These are phyloP conservation scores for Epinotia brunnichana DNA, from an alignment of 2,888 invertebrate genomes.

Conservation along the genomic window DNA sequence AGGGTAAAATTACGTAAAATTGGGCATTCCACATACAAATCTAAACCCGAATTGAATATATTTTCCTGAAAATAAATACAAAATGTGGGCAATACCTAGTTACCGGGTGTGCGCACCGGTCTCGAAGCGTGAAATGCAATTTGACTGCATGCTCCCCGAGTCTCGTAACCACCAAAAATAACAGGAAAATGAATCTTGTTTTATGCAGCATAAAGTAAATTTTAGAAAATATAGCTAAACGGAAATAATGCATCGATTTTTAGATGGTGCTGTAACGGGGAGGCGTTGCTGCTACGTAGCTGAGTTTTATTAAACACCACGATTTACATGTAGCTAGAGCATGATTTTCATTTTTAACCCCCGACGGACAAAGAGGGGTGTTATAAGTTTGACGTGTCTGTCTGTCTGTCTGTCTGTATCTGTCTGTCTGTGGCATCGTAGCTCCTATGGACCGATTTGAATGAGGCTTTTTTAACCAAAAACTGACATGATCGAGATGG, in stretches of 20 bases:
- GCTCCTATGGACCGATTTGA: too few species aligned
- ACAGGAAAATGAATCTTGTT: neutral
- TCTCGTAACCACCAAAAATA: neutral
- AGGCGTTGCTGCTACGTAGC: neutral
- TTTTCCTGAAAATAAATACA: neutral
- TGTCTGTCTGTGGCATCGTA: too few species aligned
- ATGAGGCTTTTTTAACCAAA: too few species aligned
- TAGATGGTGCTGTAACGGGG: neutral
- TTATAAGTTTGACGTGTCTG: too few species aligned
- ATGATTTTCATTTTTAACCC: too few species aligned
- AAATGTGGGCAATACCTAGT: constrained; percentile 18
- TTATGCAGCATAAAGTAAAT: neutral
- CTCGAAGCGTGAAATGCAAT: constrained; percentile 56
- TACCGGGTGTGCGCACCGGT: constrained; percentile 45
- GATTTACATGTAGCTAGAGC: neutral
- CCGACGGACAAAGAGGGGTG: too few species aligned
- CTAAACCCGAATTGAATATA: neutral
- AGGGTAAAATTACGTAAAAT: neutral
- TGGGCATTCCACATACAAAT: too few species aligned
- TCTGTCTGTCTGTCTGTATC: too few species aligned
- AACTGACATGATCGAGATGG: too few species aligned
- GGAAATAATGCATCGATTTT: neutral
- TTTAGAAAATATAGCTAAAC: neutral
- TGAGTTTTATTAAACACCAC: neutral
- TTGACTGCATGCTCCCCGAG: neutral